phyloP scores from a whole-genome alignment of 2,888 invertebrate genomes.

The Erebia palarica region DNA sequence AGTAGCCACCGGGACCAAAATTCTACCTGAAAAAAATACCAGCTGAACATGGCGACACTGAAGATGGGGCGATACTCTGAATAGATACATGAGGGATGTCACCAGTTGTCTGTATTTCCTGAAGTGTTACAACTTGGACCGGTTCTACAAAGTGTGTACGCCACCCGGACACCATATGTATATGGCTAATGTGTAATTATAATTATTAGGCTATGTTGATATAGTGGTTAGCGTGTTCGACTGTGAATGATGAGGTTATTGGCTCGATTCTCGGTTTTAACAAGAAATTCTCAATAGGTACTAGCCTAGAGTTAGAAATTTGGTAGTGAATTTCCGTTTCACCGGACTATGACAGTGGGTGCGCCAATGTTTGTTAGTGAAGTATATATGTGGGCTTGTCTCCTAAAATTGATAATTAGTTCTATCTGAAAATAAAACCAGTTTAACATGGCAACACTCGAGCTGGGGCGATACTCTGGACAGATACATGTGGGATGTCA shows the following conservation, averaged over 20 bases:
- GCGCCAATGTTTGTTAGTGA: no score
- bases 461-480: conserved; percentile 70
- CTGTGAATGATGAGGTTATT: no score
- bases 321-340: no score
- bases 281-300: no score
- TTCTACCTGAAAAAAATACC: not conserved
- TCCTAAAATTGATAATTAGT: no score
- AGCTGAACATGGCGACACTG: conserved; percentile 50
- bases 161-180: conserved; percentile 84
- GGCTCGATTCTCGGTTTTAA: no score
- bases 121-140: conserved; percentile 82
- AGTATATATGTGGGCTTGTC: no score
- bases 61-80: conserved; percentile 66
- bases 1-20: no score
- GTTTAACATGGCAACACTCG: conserved; percentile 50
- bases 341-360: no score
- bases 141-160: conserved; percentile 84
- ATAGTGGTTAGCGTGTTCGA: no score
- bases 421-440: not conserved
- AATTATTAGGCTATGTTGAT: no score
- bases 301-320: no score
- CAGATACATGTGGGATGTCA: conserved; percentile 84
- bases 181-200: conserved; percentile 83
- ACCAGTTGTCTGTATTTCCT: conserved; percentile 84
- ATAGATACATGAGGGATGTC: conserved; percentile 84